These are phyloP conservation scores for Narcine bancroftii DNA, from an alignment of 2,113 vertebrate species.

Conservation along the genomic window DNA sequence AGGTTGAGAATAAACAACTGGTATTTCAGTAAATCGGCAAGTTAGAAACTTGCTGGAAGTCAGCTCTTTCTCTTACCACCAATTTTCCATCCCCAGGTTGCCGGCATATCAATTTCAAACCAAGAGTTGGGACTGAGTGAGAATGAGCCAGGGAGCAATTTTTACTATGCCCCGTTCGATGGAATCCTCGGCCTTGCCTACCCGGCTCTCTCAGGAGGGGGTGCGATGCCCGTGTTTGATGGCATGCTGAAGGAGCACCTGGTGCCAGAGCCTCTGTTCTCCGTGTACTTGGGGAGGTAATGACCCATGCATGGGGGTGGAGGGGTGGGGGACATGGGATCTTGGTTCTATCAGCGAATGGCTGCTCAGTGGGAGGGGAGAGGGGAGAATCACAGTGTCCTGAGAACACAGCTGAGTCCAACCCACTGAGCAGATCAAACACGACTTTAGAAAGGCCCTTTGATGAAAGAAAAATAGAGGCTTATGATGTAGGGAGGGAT, in stretches of 20 bases:
- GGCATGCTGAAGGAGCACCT: conserved; percentile 49
- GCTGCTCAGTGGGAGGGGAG: neutral
- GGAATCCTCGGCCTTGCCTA: conserved; percentile 58
- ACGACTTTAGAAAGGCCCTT: too few species aligned
- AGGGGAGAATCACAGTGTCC: neutral
- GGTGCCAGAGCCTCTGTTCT: conserved; percentile 51
- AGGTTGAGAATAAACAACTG: too few species aligned
- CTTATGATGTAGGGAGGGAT: too few species aligned
- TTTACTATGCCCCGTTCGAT: conserved; percentile 46
- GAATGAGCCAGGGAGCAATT: conserved; percentile 42
- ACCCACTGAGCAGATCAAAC: too few species aligned
- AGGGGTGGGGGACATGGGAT: neutral
- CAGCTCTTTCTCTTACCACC: too few species aligned
- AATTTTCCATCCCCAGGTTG: neutral
- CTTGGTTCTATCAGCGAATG: neutral
- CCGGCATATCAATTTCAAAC: conserved; percentile 40
- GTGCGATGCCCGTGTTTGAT: conserved; percentile 49
- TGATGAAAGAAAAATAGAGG: too few species aligned
- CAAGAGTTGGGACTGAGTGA: conserved; percentile 53
- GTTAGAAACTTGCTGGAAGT: too few species aligned
- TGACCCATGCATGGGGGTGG: too few species aligned
- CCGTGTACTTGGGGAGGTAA: conserved; percentile 49
- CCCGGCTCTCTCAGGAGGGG: conserved; percentile 44
- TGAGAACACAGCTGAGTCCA: too few species aligned
- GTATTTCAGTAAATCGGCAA: too few species aligned